Percentiles rank a stretch among this genome's conserved stretches.
Conservation (phyloP, 2,113 vertebrate genomes). For the Clarias batrachus region DNA sequence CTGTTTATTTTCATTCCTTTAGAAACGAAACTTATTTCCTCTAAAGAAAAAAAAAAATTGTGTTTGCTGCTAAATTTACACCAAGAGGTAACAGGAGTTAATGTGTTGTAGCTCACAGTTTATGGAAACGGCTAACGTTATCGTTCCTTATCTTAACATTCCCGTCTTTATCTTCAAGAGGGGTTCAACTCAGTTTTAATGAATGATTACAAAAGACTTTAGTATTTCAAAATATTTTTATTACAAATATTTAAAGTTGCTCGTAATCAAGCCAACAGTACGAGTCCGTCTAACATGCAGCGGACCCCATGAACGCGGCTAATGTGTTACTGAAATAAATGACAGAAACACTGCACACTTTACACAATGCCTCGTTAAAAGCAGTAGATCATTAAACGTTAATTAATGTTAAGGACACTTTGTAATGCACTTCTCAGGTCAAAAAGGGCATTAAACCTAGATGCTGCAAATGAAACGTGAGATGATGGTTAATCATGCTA, state of each 20-base stretch:
- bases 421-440: neutral
- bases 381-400: neutral
- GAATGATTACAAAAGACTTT: neutral
- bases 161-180: neutral
- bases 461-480: neutral
- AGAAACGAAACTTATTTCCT: neutral
- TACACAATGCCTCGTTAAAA: neutral
- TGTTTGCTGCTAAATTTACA: no score
- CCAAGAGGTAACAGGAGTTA: no score
- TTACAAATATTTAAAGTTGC: neutral
- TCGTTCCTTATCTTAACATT: no score
- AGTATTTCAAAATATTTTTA: neutral
- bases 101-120: no score
- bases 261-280: neutral
- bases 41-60: no score
- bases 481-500: neutral
- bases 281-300: neutral
- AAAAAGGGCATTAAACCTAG: neutral
- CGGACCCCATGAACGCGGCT: neutral
- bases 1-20: no score
- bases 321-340: neutral
- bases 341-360: neutral
- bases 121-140: no score
- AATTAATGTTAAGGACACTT: slow-evolving; percentile 38
- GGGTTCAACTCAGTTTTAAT: neutral